Evolutionary conservation across 2,113 vertebrate genomes (phyloP), one percentile per base, ranked within the genome.

Genomic region (Pseudois nayaur): DNA sequence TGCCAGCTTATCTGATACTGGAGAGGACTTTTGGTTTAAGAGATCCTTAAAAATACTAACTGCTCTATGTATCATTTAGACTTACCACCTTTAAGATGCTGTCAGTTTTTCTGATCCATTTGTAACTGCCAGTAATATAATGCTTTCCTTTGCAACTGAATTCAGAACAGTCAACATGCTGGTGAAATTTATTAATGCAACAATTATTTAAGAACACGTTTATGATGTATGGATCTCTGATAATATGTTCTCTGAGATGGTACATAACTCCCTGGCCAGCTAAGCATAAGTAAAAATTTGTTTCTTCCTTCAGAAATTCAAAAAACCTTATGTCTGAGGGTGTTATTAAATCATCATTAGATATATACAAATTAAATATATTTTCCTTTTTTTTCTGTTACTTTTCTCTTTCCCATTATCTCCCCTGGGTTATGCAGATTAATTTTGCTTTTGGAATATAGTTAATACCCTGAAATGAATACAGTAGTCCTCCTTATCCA

Each of bases 31-130:
- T 91, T 54, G 54, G 76, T 52, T 55, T 97, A n/a, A 54, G 29
- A 90, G 57, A 12, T 45, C 87, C 92, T 98, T 95, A 64, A 87
- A 97, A 98, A 60, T 91, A 83, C n/a, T 74, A 64, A 94, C 76
- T 64, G 8, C 40, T 95, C 82, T 93, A 59, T 57, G 74, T 0
- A 92, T 50, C 59, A 87, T 84, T 89, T 55, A 89, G 78, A 64
- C 55, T 67, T 50, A 55, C 55, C 67, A 91, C 45, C 76, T 87
- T 7, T 92, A 36, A 90, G 85, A 76, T 74, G 1, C n/a, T 89
- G 57, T 96, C 59, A n/a, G 25, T 83, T 60, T 94, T 90, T 95
- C 93, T 62, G 60, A 83, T 79, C 40, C 54, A 89, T 67, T 71
- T 92, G 13, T 87, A 85, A 81, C 54, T 91, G 31, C 45, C 29